Evolutionary conservation across 2,113 vertebrate species (phyloP).

Genomic region (Daubentonia madagascariensis): DNA sequence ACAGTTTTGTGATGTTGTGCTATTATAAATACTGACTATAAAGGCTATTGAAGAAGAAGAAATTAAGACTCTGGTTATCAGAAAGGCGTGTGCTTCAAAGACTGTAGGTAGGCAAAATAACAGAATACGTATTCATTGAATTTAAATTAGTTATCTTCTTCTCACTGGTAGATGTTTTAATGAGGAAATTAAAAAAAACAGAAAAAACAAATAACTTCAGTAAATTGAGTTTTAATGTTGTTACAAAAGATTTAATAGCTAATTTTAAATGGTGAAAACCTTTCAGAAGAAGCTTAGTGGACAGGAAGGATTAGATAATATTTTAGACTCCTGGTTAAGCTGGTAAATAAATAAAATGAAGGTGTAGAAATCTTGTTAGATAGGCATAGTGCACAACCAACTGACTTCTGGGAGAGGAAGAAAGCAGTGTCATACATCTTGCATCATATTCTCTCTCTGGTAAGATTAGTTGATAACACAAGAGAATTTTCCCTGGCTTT

Average conservation of each 20-base stretch:
- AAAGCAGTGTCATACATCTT: slow-evolving; percentile 64
- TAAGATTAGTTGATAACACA: slow-evolving; percentile 76
- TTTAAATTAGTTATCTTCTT: background rate
- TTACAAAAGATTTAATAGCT: slow-evolving; percentile 30
- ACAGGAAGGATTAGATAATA: background rate
- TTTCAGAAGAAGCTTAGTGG: slow-evolving; percentile 27
- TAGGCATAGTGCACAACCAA: background rate
- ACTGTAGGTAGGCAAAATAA: background rate
- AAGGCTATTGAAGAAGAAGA: background rate
- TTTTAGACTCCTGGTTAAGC: background rate
- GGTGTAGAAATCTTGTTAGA: slow-evolving; percentile 11
- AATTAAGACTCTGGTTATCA: slow-evolving; percentile 38
- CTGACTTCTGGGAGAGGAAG: slow-evolving; percentile 3
- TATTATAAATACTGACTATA: slow-evolving; percentile 19
- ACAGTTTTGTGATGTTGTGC: slow-evolving; percentile 39
- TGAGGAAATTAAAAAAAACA: background rate
- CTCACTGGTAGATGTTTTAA: background rate
- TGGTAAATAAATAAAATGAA: slow-evolving; percentile 49
- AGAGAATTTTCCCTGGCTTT: slow-evolving; percentile 76
- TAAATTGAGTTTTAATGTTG: background rate
- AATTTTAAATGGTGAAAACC: background rate
- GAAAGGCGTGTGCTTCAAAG: background rate
- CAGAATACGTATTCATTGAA: background rate
- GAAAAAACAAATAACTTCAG: background rate
- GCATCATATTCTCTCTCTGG: slow-evolving; percentile 59